Conservation (phyloP, 1,140 invertebrate species). For the Drosophila pruinosa region DNA sequence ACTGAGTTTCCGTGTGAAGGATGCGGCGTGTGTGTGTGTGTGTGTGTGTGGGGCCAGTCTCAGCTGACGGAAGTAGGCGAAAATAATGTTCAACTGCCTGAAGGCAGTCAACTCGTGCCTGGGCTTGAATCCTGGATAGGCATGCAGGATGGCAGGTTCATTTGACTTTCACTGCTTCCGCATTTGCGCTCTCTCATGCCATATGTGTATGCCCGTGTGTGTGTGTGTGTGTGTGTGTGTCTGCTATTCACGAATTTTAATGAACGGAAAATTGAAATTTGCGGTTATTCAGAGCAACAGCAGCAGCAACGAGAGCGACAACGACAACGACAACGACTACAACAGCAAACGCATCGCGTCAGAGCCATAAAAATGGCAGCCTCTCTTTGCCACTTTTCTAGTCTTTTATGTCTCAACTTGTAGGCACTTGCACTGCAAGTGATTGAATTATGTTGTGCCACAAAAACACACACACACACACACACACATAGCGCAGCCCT, state of each 20-base stretch:
- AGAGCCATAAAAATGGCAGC: not conserved
- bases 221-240: not conserved
- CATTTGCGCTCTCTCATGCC: slow-evolving; percentile 26
- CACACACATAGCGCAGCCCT: not conserved
- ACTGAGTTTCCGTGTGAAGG: slow-evolving; percentile 47
- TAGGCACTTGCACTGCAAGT: slow-evolving; percentile 44
- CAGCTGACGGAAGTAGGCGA: slow-evolving; percentile 50
- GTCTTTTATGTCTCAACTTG: slow-evolving; percentile 26
- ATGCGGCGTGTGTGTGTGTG: slow-evolving; percentile 20
- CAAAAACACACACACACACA: not conserved
- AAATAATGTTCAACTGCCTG: slow-evolving; percentile 53
- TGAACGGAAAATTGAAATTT: slow-evolving; percentile 73
- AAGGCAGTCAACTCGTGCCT: slow-evolving; percentile 1
- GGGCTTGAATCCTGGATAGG: not conserved
- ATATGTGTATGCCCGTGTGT: not conserved
- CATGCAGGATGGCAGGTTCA: slow-evolving; percentile 24
- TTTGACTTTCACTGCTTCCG: slow-evolving; percentile 47
- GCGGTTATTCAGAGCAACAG: slow-evolving; percentile 49
- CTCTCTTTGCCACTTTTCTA: slow-evolving; percentile 1
- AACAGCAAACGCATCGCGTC: slow-evolving; percentile 13
- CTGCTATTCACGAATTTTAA: slow-evolving; percentile 71
- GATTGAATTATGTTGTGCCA: slow-evolving; percentile 57
- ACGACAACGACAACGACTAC: too few relatives aligned
- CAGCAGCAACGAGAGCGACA: not conserved
- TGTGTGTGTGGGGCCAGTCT: not conserved